Evolutionary conservation across 1,140 invertebrate species (phyloP), one percentile per base, ranked within the genome.

Genomic region (Nasonia giraulti): DNA sequence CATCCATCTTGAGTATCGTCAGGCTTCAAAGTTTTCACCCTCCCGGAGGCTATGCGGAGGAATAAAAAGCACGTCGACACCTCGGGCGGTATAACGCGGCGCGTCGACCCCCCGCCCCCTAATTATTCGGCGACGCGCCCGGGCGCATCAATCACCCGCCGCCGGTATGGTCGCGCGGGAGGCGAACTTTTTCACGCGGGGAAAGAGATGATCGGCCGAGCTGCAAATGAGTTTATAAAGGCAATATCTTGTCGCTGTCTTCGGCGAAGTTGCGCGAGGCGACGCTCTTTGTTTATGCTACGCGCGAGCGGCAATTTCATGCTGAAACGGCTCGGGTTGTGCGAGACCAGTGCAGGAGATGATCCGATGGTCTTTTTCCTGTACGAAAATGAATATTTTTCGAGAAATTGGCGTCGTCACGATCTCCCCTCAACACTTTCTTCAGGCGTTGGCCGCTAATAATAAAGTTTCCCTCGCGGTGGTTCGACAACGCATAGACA

Each of bases 141-240:
- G 62, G 83, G 27, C 84, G 66, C 85, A 86, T 84, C 86, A 87
- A 87, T 84, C 86, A 86, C 85, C 69, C 87, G 87, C 87, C 84
- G 86, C 37, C 37, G 87, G 47, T 77, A 33, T 40, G 71, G 81
- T 77, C 87, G 47, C 85, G 78, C 90, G 88, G 81, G 89, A 33
- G 80, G 75, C 27, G 2, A 33, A 37, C 50, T 85, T 74, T 44
- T 40, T 69, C 55, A 23, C 10, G n/a, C 10, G n/a, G 50, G 77
- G 89, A 62, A 17, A 62, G 91, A 90, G 88, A 86, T 62, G 55
- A 62, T 92, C 87, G 89, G 86, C 89, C 89, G 86, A 89, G 90
- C 91, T 92, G 92, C 90, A 93, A 93, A 93, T 93, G 92, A 93
- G 92, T 93, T 92, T 92, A 92, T 92, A 93, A 93, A 92, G 88